Base-by-base conservation (phyloP, 2,888 invertebrate genomes). In the Exocentrus adspersus region DNA sequence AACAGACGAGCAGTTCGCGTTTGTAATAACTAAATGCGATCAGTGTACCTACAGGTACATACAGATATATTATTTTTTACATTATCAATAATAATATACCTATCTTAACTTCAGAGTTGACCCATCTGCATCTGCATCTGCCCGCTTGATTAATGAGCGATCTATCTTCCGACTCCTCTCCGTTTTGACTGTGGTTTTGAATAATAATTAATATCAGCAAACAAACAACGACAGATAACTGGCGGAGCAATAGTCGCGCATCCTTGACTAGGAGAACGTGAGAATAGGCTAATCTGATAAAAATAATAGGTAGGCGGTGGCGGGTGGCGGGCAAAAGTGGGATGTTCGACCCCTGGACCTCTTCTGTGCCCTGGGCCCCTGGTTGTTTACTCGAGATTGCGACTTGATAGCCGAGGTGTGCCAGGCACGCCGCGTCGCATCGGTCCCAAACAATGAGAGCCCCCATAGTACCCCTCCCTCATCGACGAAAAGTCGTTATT, bases 261-360 rank as follows among this genome's bases (percentile, higher is more conserved):
- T 75, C 74, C 73, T 72, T 75, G 75, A 75, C 75, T 76, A 73
- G 77, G 76, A 77, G 78, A 81, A 82, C 82, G 82, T 81, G 81
- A 82, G 81, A 81, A 81, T 81, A 79, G 79, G 80, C 81, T 75
- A 81, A 81, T 82, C 81, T 81, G 81, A 81, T 82, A 81, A 80
- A 80, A 80, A 80, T 78, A 77, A 78, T 77, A 77, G 78, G 79
- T 77, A 78, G 73, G 72, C 74, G 70, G 59, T 54, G 61, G 62
- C 42, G 51, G 58, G 59, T 24, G 62, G n/a, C n/a, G n/a, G n/a
- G n/a, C n/a, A n/a, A n/a, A n/a, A n/a, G n/a, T n/a, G n/a, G n/a
- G n/a, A n/a, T n/a, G n/a, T n/a, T n/a, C n/a, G n/a, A n/a, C n/a
- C n/a, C n/a, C n/a, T n/a, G n/a, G n/a, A n/a, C n/a, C n/a, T n/a